Conservation (phyloP, 2,113 vertebrate genomes). For the Phylloscopus trochilus region DNA sequence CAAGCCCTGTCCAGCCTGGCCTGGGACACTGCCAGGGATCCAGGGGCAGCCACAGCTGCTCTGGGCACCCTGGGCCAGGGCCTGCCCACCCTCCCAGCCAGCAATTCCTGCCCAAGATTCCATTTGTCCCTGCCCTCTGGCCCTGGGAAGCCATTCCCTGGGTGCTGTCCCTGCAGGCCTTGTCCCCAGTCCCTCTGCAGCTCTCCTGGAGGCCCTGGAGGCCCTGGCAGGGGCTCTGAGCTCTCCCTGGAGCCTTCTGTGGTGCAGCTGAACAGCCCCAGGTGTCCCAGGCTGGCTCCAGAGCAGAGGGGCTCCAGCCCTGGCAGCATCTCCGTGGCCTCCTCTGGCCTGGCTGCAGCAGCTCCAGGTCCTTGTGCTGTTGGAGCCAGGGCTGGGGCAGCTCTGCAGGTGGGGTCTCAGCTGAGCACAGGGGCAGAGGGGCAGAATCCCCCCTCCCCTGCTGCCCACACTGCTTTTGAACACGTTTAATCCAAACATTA, state of each 20-base stretch:
- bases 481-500: background rate
- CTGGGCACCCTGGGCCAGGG: background rate
- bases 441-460: background rate
- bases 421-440: background rate
- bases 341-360: background rate
- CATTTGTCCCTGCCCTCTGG: too few species aligned
- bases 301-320: background rate
- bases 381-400: background rate
- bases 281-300: background rate
- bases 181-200: too few species aligned
- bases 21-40: background rate
- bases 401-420: background rate
- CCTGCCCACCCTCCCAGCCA: background rate
- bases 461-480: background rate
- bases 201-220: too few species aligned
- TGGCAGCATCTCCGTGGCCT: background rate
- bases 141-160: too few species aligned
- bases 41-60: background rate
- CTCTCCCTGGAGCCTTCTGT: background rate
- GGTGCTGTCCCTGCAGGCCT: too few species aligned
- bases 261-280: background rate
- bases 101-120: too few species aligned
- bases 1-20: fast-evolving
- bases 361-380: background rate
- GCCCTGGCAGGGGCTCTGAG: background rate